phyloP scores from a whole-genome alignment of 2,888 invertebrate species.

The Atethmia centrago region DNA sequence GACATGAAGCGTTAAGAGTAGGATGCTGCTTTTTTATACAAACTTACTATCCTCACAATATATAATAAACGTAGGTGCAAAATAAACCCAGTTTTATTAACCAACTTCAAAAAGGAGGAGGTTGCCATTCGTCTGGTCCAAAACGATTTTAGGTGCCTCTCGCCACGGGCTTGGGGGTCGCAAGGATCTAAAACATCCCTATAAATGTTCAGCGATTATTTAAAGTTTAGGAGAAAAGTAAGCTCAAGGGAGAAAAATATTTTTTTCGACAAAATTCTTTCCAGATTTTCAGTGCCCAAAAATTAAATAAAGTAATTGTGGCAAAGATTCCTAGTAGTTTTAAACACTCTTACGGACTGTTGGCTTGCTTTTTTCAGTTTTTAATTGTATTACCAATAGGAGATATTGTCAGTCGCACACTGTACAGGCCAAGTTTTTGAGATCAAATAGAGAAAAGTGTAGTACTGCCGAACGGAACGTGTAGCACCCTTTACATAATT shows the following conservation, averaged over 20 bases:
- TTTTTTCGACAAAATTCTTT: not conserved
- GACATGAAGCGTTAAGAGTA: not conserved
- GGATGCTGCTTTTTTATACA: constrained; percentile 13
- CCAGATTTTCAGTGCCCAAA: too few species aligned
- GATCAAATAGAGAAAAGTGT: not conserved
- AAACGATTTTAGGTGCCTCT: not conserved
- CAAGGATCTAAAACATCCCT: not conserved
- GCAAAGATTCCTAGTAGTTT: not conserved
- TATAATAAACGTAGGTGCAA: constrained; percentile 30
- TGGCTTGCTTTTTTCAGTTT: not conserved
- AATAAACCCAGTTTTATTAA: constrained; percentile 29
- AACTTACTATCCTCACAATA: not conserved
- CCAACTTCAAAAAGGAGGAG: constrained; percentile 8
- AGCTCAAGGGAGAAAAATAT: not conserved
- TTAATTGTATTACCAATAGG: not conserved
- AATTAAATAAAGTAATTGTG: not conserved
- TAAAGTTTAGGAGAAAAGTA: not conserved
- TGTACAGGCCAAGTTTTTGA: not conserved
- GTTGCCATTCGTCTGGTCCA: not conserved
- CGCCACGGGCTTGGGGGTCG: not conserved
- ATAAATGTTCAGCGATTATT: not conserved
- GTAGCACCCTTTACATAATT: not conserved
- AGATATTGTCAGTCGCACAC: not conserved
- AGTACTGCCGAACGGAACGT: not conserved
- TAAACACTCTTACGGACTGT: too few species aligned